Conservation (phyloP, 2,113 vertebrate species). For the Epinephelus lanceolatus region DNA sequence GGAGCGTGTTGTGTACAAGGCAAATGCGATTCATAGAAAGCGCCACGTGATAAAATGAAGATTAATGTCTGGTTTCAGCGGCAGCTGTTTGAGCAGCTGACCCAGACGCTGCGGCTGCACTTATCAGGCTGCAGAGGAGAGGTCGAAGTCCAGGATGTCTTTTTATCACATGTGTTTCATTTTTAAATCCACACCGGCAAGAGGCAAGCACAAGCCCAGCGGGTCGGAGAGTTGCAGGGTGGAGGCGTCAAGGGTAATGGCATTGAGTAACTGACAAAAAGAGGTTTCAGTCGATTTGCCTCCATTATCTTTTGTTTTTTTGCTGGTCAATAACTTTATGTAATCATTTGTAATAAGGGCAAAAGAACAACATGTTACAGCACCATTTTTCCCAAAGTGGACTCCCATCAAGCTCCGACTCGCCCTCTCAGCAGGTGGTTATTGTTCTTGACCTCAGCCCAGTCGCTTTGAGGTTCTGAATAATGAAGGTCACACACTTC, state of each 20-base stretch:
- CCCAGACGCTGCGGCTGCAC: slow-evolving; percentile 19
- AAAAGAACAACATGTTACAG: slow-evolving; percentile 10
- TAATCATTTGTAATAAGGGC: slow-evolving; percentile 24
- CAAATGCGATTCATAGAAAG: slow-evolving; percentile 54
- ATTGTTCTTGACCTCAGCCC: slow-evolving; percentile 19
- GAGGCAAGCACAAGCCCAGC: slow-evolving; percentile 15
- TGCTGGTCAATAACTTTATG: slow-evolving; percentile 28
- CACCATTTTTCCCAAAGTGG: slow-evolving; percentile 8
- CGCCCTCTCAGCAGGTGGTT: background rate
- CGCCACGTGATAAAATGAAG: slow-evolving; percentile 46
- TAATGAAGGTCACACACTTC: slow-evolving; percentile 28
- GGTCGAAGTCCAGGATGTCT: slow-evolving; percentile 15
- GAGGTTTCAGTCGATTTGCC: slow-evolving; percentile 36
- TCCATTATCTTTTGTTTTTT: slow-evolving; percentile 41
- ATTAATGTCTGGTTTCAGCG: slow-evolving; percentile 38
- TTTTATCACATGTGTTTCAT: background rate
- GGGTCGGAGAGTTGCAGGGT: background rate
- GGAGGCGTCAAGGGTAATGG: background rate
- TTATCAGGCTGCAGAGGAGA: slow-evolving; percentile 7
- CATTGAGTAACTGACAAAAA: slow-evolving; percentile 15
- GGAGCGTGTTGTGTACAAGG: slow-evolving; percentile 4
- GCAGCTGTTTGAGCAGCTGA: slow-evolving; percentile 34
- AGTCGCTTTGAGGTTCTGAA: background rate
- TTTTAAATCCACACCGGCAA: background rate
- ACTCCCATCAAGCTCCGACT: slow-evolving; percentile 22